Conservation (phyloP, 2,888 invertebrate genomes). For the Xestoiulus laeticollis region DNA sequence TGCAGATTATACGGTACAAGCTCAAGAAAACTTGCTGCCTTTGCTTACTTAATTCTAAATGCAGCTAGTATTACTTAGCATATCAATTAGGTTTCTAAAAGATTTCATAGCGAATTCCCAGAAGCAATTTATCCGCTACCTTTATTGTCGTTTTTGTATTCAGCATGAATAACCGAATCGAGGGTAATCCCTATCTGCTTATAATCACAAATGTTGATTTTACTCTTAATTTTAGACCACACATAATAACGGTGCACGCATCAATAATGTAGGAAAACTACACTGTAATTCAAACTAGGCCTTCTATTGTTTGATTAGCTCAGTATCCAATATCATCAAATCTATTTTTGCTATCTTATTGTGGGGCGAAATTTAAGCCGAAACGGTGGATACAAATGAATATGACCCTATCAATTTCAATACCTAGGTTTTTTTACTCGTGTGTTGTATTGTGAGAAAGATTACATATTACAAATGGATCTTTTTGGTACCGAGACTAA, state of each 20-base stretch:
- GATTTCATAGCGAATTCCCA: conserved; percentile 16
- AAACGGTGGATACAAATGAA: no score
- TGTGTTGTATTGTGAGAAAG: not conserved
- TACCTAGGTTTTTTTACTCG: no score
- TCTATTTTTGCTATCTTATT: not conserved
- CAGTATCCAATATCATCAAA: not conserved
- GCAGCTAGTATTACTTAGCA: conserved; percentile 33
- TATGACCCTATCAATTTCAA: no score
- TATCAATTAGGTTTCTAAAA: conserved; percentile 24
- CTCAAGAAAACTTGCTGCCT: no score
- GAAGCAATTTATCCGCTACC: not conserved
- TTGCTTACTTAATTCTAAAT: not conserved
- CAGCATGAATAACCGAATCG: not conserved
- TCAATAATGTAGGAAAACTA: no score
- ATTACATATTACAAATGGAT: not conserved
- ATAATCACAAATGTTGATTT: conserved; percentile 17
- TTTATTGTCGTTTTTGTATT: conserved; percentile 11
- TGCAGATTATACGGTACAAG: no score
- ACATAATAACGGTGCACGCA: not conserved
- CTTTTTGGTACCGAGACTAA: no score
- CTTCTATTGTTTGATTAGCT: no score
- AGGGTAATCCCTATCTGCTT: not conserved
- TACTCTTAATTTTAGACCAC: not conserved
- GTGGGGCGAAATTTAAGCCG: not conserved
- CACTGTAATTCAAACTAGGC: no score